Evolutionary conservation across 2,797 vertebrate genomes (phyloP), one percentile per base, ranked within the genome.

Genomic region (Sebastolobus altivelis): DNA sequence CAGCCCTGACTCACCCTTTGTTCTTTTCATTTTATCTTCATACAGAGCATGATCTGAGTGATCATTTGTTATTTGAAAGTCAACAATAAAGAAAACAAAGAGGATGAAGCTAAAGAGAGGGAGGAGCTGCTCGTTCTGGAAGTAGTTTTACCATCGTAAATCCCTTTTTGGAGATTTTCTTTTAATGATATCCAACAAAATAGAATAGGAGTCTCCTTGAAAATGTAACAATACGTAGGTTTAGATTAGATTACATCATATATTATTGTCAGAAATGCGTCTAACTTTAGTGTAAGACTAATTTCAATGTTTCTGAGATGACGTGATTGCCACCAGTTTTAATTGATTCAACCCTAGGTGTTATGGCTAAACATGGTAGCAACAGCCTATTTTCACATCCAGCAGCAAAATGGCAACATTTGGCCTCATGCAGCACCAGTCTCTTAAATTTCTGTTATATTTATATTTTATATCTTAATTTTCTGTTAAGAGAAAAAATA

Each of bases 1-100:
- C 80, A 75, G 76, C 69, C 46, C 54, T 5, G 65, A 70, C 72
- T 85, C 76, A 72, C 35, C 79, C 82, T 90, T 90, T 91, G 85
- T 89, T 92, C 75, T 89, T 71, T 70, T 75, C 59, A 62, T 85
- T 82, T 75, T 38, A 63, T 82, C 75, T 33, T 55, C 55, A 22
- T 37, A 46, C 72, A 16, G 38, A 40, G 67, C 43, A 5, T 0
- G 75, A 61, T 60, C 60, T 46, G 46, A 65, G 68, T 25, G 54
- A 49, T 79, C 31, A 5, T 66, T 66, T 40, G 55, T 85, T 72
- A 72, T 83, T 67, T 79, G 70, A 65, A 82, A 83, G 83, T 83
- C 54, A 88, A 85, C 62, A 72, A 12, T 54, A 63, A 55, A 69
- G 65, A 49, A 60, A 61, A 13, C 35, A 61, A 14, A 40, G 49